Base-by-base conservation (phyloP, 2,113 vertebrate genomes). In the Columbina picui region DNA sequence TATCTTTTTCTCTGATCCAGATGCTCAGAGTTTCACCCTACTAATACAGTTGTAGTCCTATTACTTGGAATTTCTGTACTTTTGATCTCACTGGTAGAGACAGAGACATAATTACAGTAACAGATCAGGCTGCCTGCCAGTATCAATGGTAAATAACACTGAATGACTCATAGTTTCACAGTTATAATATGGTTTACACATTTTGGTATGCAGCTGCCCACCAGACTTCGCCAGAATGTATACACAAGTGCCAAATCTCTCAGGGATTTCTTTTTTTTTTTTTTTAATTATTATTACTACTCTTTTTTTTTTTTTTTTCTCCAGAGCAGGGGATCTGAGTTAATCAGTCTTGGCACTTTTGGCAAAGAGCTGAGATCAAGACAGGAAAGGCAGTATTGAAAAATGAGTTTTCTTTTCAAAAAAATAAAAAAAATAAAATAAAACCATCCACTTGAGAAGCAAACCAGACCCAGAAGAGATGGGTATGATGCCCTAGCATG, bases 61-160 rank as follows among this genome's bases (percentile, higher is more conserved):
- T 97, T 96, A 95, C 93, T 94, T 96, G 92, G 94, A 94, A 96
- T 96, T 95, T 93, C 90, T 96, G 90, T 92, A 96, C 95, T 97
- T 96, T 93, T 97, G 92, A 97, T 95, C 96, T 97, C 91, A 74
- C 86, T 93, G 94, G 92, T 97, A 96, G 94, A 94, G 96, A 94
- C 87, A 96, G 96, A 97, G 87, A 93, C 95, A 95, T 94, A 95
- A 94, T 91, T 93, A 94, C 96, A 96, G 97, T 83, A 96, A 96
- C 89, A 95, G 95, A 91, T 91, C 93, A 87, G 92, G 87, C 89
- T 87, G 95, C 60, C 74, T 75, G 63, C 96, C 97, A 97, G 95
- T 97, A 94, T 93, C 95, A 97, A 96, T 97, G 94, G 97, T 93
- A 97, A 97, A 96, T 95, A 96, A 96, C 93, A 95, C 86, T 23